Percentiles rank a stretch among this genome's conserved stretches.
Conservation (phyloP, 2,888 invertebrate species). For the Agrochola lota region DNA sequence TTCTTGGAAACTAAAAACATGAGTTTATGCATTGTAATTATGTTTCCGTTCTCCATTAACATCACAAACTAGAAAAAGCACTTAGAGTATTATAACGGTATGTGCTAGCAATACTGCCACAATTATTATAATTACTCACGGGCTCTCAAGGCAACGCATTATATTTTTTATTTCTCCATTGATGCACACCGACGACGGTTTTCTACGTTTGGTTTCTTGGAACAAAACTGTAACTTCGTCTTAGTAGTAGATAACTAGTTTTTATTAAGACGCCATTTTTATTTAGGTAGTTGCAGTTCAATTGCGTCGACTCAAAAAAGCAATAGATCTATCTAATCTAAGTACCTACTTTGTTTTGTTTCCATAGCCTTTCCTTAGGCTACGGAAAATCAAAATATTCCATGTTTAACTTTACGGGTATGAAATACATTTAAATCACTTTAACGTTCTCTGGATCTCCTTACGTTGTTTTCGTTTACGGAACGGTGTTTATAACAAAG, state of each 20-base stretch:
- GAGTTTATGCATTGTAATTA: conserved; percentile 31
- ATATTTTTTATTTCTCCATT: conserved; percentile 39
- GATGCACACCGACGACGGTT: not conserved
- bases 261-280: not conserved
- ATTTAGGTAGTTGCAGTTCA: not conserved
- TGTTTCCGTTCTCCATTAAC: conserved; percentile 29
- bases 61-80: conserved; percentile 35
- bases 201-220: conserved; percentile 28
- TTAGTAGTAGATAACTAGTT: conserved; percentile 17
- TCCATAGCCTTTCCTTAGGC: not conserved
- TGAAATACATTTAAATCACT: conserved; percentile 29
- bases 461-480: conserved; percentile 31
- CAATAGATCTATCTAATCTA: conserved; percentile 4
- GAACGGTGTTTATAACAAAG: conserved; percentile 18
- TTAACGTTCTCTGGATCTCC: conserved; percentile 16
- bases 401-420: conserved; percentile 17
- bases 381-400: conserved; percentile 5
- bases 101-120: conserved; percentile 24
- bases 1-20: conserved; percentile 30
- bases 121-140: conserved; percentile 44
- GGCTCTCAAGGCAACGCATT: conserved; percentile 23
- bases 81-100: conserved; percentile 17
- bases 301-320: conserved; percentile 12
- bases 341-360: not conserved
- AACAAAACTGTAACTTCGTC: conserved; percentile 21